Base-by-base conservation (phyloP, 2,888 invertebrate species). In the Taphrorychus bicolor region DNA sequence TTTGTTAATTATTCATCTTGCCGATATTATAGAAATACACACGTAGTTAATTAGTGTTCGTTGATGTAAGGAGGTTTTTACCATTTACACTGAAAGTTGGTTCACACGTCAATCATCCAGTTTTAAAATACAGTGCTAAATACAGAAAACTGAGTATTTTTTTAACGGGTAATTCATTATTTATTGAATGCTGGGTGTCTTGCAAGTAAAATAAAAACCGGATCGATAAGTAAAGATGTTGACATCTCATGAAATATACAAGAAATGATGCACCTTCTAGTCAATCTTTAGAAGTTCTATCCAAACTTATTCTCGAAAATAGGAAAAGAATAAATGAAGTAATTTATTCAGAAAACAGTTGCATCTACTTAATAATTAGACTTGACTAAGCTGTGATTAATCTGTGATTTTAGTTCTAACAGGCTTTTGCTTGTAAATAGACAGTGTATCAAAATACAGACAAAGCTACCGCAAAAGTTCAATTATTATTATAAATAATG, bases 1-100 rank as follows among this genome's bases (percentile, higher is more conserved):
- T 49, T 56, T 40, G 17, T 52, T 16, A 52, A 52, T n/a, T n/a
- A n/a, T 60, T 52, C 56, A 56, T 62, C 62, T 56, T 19, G 56
- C 16, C 18, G 51, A 22, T 14, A 21, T 51, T 18, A 45, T 45
- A 16, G 45, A 45, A 14, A 32, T 32, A 45, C 14, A 14, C 45
- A 45, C 45, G 16, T 45, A n/a, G 17, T 45, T 45, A 17, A 45
- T 14, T 14, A 16, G 45, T 45, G 17, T 4, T 45, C 14, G 45
- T 45, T 17, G 45, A 16, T 45, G 5, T 45, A 16, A 16, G 45
- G 17, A 7, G 16, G 45, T 45, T 45, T 2, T 45, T 7, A 5
- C 45, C 45, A 45, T 45, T n/a, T n/a, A n/a, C n/a, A 42, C 5
- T 42, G 14, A 45, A 17, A 45, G 5, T 2, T 45, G 16, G 45